Base-by-base conservation (phyloP, 2,113 vertebrate genomes). In the Pelvicachromis taeniatus region DNA sequence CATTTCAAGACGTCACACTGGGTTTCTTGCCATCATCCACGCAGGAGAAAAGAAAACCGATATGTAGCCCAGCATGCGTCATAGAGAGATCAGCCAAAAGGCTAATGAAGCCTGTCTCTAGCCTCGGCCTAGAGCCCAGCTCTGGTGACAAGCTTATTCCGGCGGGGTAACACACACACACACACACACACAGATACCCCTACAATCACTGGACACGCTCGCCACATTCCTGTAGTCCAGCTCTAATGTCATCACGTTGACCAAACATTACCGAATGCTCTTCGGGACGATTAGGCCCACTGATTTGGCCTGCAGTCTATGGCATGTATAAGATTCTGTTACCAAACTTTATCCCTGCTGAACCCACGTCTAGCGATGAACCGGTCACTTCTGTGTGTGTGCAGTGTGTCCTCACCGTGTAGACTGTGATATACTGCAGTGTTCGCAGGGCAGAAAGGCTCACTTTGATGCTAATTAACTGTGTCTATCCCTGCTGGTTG, bases 401-500 rank as follows among this genome's bases (percentile, higher is more conserved):
- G 78, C 85, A 54, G 82, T 42, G 6, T 87, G 91, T 92, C 73
- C 77, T 86, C 87, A 79, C 85, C 73, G 3, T 78, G 90, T 56
- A 52, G 42, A 6, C 77, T 58, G 73, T 82, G 48, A 78, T 85
- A 80, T 58, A 16, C 54, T 26, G 10, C 17, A 78, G 65, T 84
- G 70, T 82, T 89, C 23, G 4, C 84, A 10, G 56, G 56, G 75
- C 63, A 21, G 68, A 58, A 10, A 77, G 9, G 68, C 86, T 85
- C 48, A 65, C 79, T 87, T 87, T 92, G 92, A 94, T 61, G 91
- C 91, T 94, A 94, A 94, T 90, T 84, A 88, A 84, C 88, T 91
- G 91, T 92, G 93, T 93, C 92, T 91, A 86, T 88, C 86, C 63
- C 82, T 86, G 85, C 87, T 79, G 89, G 83, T 84, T 38, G 81